A percentile compares a stretch with the other conserved stretches of the same genome.
Evolutionary conservation across 2,113 vertebrate genomes (phyloP).

Genomic region (Pluvianellus socialis): DNA sequence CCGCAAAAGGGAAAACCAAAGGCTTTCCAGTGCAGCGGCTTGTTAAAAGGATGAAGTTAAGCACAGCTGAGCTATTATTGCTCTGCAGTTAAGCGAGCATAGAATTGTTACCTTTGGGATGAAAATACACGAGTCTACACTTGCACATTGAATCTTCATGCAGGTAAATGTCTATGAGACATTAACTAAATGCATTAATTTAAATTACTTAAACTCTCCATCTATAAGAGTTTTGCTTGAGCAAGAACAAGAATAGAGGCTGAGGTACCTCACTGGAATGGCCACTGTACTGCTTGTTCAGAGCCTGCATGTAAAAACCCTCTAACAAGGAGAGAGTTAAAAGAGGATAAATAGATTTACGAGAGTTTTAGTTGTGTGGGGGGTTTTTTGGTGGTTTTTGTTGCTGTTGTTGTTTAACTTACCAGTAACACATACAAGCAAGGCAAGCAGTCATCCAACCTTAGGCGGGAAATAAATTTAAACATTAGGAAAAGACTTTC

Average conservation of each 20-base stretch:
- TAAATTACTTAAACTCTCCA: too few relatives aligned
- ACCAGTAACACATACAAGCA: neutral
- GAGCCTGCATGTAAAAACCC: fast-evolving
- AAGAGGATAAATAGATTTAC: neutral
- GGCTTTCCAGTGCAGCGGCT: neutral
- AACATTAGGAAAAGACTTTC: neutral
- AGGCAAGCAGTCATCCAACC: neutral
- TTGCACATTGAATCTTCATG: neutral
- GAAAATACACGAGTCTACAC: neutral
- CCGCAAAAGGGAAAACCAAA: neutral
- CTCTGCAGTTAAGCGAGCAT: neutral
- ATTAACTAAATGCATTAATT: too few relatives aligned
- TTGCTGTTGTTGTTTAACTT: neutral
- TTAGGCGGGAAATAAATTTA: neutral
- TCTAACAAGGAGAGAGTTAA: neutral
- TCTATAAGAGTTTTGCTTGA: neutral
- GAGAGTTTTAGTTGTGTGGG: neutral
- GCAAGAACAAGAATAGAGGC: neutral
- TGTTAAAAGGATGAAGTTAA: neutral
- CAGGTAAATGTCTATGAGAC: too few relatives aligned
- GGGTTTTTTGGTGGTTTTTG: too few relatives aligned
- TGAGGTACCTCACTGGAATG: fast-evolving
- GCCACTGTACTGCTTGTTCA: neutral
- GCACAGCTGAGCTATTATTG: neutral
- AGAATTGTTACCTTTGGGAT: neutral